phyloP scores from a whole-genome alignment of 2,888 invertebrate genomes.

The Aromia moschata region DNA sequence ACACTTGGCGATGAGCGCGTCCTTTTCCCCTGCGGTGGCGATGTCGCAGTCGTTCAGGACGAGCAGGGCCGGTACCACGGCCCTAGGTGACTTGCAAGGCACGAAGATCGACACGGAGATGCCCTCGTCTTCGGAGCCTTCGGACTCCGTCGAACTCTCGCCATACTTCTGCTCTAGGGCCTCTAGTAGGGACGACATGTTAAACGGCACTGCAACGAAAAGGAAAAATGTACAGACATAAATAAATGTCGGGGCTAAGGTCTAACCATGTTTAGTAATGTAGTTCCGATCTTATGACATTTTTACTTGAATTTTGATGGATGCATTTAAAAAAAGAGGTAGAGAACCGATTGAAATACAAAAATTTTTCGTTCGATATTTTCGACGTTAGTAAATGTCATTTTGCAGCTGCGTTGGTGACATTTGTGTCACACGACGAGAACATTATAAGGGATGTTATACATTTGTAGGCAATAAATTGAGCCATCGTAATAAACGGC shows the following conservation, averaged over 20 bases:
- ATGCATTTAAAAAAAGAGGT: not conserved
- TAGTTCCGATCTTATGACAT: not conserved
- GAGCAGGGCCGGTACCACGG: conserved; percentile 81
- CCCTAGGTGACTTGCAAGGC: conserved; percentile 81
- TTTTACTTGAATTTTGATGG: not conserved
- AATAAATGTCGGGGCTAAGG: too few species aligned
- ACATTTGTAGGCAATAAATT: too few species aligned
- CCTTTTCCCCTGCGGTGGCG: conserved; percentile 86
- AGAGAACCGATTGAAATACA: too few species aligned
- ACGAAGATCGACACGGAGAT: conserved; percentile 87
- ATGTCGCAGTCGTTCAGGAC: conserved; percentile 93
- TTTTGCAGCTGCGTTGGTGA: too few species aligned
- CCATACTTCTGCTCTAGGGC: conserved; percentile 90
- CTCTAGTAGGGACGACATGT: conserved; percentile 90
- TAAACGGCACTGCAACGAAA: conserved; percentile 45
- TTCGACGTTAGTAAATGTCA: too few species aligned
- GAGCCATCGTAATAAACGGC: too few species aligned
- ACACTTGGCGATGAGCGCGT: conserved; percentile 82
- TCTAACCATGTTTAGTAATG: not conserved
- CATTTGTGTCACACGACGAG: too few species aligned
- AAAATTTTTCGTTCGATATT: too few species aligned
- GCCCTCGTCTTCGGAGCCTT: conserved; percentile 69
- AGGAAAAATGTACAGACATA: too few species aligned
- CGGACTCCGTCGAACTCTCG: conserved; percentile 66
- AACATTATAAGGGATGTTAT: too few species aligned